These are phyloP conservation scores for Agrochola litura DNA, from an alignment of 2,888 invertebrate species.

Conservation along the genomic window DNA sequence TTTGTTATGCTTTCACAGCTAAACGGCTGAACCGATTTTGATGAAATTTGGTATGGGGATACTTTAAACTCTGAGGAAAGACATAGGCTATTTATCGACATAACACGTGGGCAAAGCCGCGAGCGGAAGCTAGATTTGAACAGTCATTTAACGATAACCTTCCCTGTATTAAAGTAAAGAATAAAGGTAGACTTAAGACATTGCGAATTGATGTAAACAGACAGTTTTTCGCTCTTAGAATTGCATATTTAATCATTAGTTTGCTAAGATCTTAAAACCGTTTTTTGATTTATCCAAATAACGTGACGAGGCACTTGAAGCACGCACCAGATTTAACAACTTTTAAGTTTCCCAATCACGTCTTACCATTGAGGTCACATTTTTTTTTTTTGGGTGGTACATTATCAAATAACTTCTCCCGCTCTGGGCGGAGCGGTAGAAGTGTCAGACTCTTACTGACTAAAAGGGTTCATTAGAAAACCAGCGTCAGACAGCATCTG, in stretches of 20 bases:
- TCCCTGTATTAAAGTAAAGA: not conserved
- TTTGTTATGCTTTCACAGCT: too few relatives aligned
- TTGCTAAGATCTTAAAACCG: not conserved
- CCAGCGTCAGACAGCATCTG: too few relatives aligned
- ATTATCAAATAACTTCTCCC: too few relatives aligned
- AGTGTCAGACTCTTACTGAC: too few relatives aligned
- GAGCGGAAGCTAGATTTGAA: not conserved
- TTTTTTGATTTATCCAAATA: slow-evolving; percentile 16
- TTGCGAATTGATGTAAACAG: not conserved
- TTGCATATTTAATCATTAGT: not conserved
- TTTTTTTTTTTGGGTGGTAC: too few relatives aligned
- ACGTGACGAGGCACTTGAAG: slow-evolving; percentile 3
- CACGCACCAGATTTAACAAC: slow-evolving; percentile 1
- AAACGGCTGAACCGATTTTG: too few relatives aligned
- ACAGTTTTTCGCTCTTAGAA: not conserved
- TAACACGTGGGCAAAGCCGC: too few relatives aligned
- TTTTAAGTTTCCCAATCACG: slow-evolving; percentile 7
- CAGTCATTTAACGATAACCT: not conserved
- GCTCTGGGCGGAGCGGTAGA: too few relatives aligned
- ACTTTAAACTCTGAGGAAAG: too few relatives aligned
- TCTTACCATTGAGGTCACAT: slow-evolving; percentile 4
- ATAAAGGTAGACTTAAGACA: not conserved
- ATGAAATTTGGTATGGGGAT: too few relatives aligned
- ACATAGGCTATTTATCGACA: too few relatives aligned
- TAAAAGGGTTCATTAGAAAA: too few relatives aligned